Evolutionary conservation across 2,888 invertebrate genomes (phyloP).

Genomic region (Dascillus cervinus): DNA sequence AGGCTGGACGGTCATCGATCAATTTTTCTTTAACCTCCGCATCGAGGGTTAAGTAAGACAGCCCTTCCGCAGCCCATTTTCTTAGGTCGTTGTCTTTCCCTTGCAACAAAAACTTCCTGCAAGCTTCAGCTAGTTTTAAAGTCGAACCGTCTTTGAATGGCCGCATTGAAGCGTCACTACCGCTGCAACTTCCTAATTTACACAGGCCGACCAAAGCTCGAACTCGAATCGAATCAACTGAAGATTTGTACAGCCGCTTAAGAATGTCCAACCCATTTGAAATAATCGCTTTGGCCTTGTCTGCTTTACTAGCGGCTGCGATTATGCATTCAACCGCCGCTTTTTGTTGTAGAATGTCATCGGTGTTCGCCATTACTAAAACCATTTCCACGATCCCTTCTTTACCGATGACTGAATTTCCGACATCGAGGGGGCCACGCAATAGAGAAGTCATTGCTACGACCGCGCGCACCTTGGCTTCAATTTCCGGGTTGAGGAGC

Average conservation of each 20-base stretch:
- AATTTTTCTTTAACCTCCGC: conserved; percentile 98
- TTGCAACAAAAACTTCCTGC: conserved; percentile 82
- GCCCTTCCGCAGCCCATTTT: conserved; percentile 94
- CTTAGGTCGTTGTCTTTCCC: conserved; percentile 81
- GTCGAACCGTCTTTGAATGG: conserved; percentile 96
- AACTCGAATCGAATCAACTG: conserved; percentile 84
- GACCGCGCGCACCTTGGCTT: conserved; percentile 73
- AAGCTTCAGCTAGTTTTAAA: conserved; percentile 86
- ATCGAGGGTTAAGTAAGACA: conserved; percentile 93
- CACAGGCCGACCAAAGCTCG: conserved; percentile 89
- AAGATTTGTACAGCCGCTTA: conserved; percentile 85
- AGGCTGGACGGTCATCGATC: conserved; percentile 74
- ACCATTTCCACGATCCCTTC: conserved; percentile 94
- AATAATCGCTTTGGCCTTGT: conserved; percentile 87
- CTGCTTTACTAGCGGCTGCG: conserved; percentile 94
- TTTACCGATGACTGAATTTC: conserved; percentile 74
- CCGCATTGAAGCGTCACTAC: conserved; percentile 87
- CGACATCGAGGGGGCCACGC: conserved; percentile 88
- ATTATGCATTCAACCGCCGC: conserved; percentile 94
- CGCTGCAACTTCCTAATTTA: conserved; percentile 91
- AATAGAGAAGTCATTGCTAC: conserved; percentile 85
- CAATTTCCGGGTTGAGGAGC: conserved; percentile 76
- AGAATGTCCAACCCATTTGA: conserved; percentile 80
- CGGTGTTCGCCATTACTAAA: conserved; percentile 90
- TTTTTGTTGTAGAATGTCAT: conserved; percentile 83